Percentiles rank a stretch among this genome's conserved stretches.
Conservation (phyloP, 1,140 invertebrate species). For the Pseudomyrmex flavicornis region DNA sequence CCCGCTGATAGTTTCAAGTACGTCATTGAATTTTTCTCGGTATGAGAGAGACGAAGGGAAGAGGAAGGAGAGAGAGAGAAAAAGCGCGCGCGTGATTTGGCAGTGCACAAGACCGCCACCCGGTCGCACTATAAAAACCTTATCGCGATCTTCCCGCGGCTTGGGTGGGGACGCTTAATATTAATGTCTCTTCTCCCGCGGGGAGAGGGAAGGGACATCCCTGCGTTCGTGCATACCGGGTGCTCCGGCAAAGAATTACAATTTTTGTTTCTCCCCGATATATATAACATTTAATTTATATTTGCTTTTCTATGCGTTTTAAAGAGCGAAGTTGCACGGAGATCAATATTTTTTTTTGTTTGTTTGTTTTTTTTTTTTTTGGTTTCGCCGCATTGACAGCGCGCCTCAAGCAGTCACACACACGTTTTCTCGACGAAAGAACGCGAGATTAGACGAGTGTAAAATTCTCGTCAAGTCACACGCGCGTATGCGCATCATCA, state of each 20-base stretch:
- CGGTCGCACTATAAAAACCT: slow-evolving; percentile 78
- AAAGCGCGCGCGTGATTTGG: slow-evolving; percentile 61
- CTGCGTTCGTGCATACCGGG: slow-evolving; percentile 72
- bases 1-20: slow-evolving; percentile 21
- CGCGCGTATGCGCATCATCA: no score
- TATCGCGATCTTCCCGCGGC: slow-evolving; percentile 74
- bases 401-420: no score
- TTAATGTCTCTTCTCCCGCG: slow-evolving; percentile 78
- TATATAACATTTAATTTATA: no score
- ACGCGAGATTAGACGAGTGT: no score
- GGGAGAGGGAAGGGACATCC: slow-evolving; percentile 54
- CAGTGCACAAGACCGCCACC: slow-evolving; percentile 71
- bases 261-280: neutral
- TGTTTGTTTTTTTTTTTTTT: no score
- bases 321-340: no score
- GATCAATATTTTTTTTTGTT: no score
- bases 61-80: slow-evolving; percentile 39
- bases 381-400: no score
- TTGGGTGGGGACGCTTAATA: slow-evolving; percentile 76
- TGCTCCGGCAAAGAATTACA: slow-evolving; percentile 42
- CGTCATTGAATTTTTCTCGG: slow-evolving; percentile 32
- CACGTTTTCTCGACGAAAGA: no score
- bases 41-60: neutral
- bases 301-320: no score
- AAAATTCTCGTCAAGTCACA: no score